Base-by-base conservation (phyloP, 1,140 invertebrate species). In the Heliconius hermathena region DNA sequence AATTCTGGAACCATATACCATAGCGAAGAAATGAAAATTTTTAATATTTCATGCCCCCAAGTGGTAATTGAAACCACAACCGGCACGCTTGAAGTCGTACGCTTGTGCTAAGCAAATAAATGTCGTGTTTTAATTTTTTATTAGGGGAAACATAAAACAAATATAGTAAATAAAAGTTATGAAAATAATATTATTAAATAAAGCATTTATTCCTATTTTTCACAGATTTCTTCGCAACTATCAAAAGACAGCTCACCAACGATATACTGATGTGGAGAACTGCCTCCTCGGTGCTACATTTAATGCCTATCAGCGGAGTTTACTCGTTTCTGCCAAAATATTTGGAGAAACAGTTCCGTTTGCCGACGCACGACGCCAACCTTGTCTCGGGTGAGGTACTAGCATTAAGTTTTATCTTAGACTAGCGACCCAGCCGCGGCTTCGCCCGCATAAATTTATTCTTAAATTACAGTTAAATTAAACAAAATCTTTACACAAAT, bases 311-410 rank as follows among this genome's bases (percentile, higher is more conserved):
- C 83, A 97, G 98, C 77, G 98, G 98, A 6, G 95, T 98, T 11
- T 98, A 99, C 93, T 98, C 98, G 66, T 99, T 99, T 94, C 95
- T 99, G 85, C 98, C 98, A 73, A 99, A 99, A 93, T 99, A 99
- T 92, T 94, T 99, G 82, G 98, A 99, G 95, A 97, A 97, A 72
- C 98, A 99, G 95, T 99, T 99, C 95, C 96, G 97, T 80, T 94
- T 99, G 85, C 96, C 98, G 20, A 97, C 98, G 71, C 97, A 98
- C 90, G 96, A 97, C 87, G 98, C 98, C 54, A 98, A 98, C 89
- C 97, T 99, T 95, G 97, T 99, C 86, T 97, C 98, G 94, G 98
- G 97, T 97, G 95, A 95, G 91, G 95, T 95, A 94, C 90, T 92
- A 91, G 71, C 57, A 77, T 82, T 80, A 76, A 77, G 52, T 29